Percentiles rank a stretch among this genome's conserved stretches.
phyloP scores from a whole-genome alignment of 2,888 invertebrate genomes.

The Eupelmus urozonus region DNA sequence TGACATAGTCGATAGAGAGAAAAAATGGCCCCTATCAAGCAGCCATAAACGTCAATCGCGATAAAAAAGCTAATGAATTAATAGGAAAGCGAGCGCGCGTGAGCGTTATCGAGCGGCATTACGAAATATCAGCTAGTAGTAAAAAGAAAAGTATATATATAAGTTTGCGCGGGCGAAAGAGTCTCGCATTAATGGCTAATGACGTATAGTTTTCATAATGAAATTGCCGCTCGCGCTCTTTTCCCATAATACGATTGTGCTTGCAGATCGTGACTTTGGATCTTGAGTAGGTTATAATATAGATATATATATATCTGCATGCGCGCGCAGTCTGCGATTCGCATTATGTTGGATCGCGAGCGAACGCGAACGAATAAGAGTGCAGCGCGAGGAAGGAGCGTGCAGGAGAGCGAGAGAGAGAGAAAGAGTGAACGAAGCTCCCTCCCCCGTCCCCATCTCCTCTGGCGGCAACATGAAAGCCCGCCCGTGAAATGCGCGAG shows the following conservation, averaged over 20 bases:
- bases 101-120: not conserved
- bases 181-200: slow-evolving; percentile 41
- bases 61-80: slow-evolving; percentile 34
- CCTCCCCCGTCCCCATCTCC: not conserved
- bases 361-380: slow-evolving; percentile 30
- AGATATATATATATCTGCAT: no score
- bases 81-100: slow-evolving; percentile 1
- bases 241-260: slow-evolving; percentile 39
- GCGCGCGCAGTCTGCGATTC: slow-evolving; percentile 66
- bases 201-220: slow-evolving; percentile 35
- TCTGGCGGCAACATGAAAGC: slow-evolving; percentile 71
- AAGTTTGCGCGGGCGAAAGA: no score
- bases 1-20: no score
- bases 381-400: no score
- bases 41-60: not conserved
- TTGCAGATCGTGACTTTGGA: slow-evolving; percentile 54
- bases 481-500: slow-evolving; percentile 68
- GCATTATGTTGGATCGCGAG: slow-evolving; percentile 64
- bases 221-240: slow-evolving; percentile 39
- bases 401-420: slow-evolving; percentile 15
- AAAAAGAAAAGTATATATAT: not conserved
- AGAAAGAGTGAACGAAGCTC: not conserved
- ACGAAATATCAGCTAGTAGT: not conserved
- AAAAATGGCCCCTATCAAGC: slow-evolving; percentile 7
- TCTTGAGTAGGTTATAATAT: slow-evolving; percentile 62